Conservation (phyloP, 2,113 vertebrate genomes). For the Circaetus gallicus region DNA sequence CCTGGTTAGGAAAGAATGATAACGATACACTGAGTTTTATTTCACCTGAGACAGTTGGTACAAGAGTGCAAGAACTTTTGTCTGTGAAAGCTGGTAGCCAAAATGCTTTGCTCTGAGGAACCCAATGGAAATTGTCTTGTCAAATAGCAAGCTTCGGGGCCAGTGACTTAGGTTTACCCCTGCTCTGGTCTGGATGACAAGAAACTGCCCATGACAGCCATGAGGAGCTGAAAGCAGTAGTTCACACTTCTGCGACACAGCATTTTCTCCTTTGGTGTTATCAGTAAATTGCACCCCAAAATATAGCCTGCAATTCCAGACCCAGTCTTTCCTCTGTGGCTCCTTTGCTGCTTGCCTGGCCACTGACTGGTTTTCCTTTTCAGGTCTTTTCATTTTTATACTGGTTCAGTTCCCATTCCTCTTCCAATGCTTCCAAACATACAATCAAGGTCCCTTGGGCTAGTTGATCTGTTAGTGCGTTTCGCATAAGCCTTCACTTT, state of each 20-base stretch:
- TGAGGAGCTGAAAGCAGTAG: not conserved
- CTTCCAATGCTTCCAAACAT: not conserved
- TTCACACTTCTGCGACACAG: not conserved
- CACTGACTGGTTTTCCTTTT: not conserved
- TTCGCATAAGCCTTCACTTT: not conserved
- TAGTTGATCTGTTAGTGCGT: not conserved
- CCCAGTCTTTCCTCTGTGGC: rapidly evolving
- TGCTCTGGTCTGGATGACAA: not conserved
- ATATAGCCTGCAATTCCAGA: not conserved
- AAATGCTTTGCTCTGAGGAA: not conserved
- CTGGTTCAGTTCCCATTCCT: not conserved
- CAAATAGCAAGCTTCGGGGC: not conserved
- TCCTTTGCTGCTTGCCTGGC: not conserved
- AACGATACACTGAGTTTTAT: not conserved
- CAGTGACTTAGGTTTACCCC: not conserved
- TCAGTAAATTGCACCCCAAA: not conserved
- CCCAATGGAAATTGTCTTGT: not conserved
- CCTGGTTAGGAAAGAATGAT: not conserved
- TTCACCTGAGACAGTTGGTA: not conserved
- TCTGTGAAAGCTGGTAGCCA: not conserved
- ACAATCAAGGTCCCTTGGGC: not conserved
- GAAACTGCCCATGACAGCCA: not conserved
- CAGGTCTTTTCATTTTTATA: not conserved
- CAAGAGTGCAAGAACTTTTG: not conserved
- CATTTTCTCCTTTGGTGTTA: not conserved